A percentile compares a stretch with the other conserved stretches of the same genome.
phyloP scores from a whole-genome alignment of 2,888 invertebrate species.

The Plebejus argus region DNA sequence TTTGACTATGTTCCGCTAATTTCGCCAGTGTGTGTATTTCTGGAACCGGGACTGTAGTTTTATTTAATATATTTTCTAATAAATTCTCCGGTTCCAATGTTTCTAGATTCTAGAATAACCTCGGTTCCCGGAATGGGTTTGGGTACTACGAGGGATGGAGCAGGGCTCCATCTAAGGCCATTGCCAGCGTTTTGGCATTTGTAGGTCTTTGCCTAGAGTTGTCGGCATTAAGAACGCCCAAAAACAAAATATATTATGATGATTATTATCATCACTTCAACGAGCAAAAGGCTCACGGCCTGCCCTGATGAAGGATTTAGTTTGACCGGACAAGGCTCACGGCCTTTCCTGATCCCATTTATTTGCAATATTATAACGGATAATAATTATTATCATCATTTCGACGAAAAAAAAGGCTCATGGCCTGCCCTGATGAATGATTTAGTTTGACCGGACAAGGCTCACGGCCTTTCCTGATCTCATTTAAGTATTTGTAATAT shows the following conservation, averaged over 20 bases:
- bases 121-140: too few relatives aligned
- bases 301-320: neutral
- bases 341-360: neutral
- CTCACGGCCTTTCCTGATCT: neutral
- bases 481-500: too few relatives aligned
- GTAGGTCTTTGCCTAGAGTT: neutral
- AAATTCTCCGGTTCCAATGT: too few relatives aligned
- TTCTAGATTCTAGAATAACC: too few relatives aligned
- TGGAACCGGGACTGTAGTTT: too few relatives aligned
- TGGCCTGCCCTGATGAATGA: neutral
- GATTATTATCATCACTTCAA: neutral
- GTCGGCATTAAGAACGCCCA: neutral
- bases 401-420: neutral
- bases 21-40: too few relatives aligned
- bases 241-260: neutral
- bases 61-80: too few relatives aligned
- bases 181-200: neutral
- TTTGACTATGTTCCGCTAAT: too few relatives aligned
- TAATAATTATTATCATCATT: neutral
- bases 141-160: too few relatives aligned
- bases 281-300: neutral
- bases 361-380: too few relatives aligned
- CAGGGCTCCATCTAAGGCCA: too few relatives aligned
- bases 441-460: neutral
- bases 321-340: neutral